These are phyloP conservation scores for Agrotis exclamationis DNA, from an alignment of 2,888 invertebrate species.

Conservation along the genomic window DNA sequence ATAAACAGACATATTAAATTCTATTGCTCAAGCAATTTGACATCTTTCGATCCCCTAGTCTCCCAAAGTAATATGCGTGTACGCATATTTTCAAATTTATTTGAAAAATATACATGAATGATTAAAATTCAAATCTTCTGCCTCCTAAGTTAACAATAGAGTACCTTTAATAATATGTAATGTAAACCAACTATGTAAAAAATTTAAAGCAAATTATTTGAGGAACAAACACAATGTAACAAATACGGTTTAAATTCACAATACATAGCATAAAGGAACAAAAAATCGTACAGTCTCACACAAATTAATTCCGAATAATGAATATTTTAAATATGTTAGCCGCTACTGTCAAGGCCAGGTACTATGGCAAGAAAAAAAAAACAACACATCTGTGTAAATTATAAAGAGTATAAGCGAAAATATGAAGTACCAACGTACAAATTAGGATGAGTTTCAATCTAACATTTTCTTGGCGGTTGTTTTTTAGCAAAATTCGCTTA, in stretches of 20 bases:
- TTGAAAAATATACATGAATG: not conserved
- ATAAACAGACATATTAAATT: too few relatives aligned
- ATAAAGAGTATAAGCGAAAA: not conserved
- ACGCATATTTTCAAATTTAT: not conserved
- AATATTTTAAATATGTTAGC: slow-evolving; percentile 81
- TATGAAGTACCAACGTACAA: not conserved
- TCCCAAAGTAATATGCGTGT: too few relatives aligned
- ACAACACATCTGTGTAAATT: slow-evolving; percentile 39
- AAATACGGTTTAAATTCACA: slow-evolving; percentile 39
- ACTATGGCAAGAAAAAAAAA: slow-evolving; percentile 62
- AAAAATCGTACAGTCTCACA: slow-evolving; percentile 66
- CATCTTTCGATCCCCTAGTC: too few relatives aligned
- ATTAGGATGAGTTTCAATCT: not conserved
- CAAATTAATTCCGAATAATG: slow-evolving; percentile 78
- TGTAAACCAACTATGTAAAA: not conserved
- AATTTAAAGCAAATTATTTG: slow-evolving; percentile 14
- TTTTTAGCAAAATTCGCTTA: not conserved
- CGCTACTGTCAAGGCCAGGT: slow-evolving; percentile 72
- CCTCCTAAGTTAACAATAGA: not conserved
- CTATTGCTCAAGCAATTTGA: too few relatives aligned
- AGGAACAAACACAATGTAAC: slow-evolving; percentile 16
- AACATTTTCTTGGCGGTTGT: too few relatives aligned
- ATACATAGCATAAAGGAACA: slow-evolving; percentile 38
- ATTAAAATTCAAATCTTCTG: not conserved
- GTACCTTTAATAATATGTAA: not conserved